Evolutionary conservation across 2,888 invertebrate genomes (phyloP), one percentile per base, ranked within the genome.

Genomic region (Tetragnatha montana): DNA sequence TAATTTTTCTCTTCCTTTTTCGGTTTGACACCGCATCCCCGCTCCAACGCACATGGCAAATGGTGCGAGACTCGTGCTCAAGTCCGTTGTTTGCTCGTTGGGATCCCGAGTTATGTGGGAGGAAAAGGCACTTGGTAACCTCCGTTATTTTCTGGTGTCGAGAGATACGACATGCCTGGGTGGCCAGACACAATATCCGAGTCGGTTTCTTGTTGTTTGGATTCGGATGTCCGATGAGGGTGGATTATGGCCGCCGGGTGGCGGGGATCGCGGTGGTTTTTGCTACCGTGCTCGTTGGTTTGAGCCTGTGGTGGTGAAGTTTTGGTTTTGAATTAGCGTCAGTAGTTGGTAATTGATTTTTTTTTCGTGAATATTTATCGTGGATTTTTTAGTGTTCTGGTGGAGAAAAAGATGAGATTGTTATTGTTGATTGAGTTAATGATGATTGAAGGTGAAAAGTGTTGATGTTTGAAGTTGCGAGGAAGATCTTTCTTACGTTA

Each of bases 1-100:
- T 89, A 89, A 85, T 89, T 89, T 89, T 85, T 89, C 89, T 81
- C 85, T 89, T 89, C 89, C 89, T 89, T 85, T 89, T 89, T 89
- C 81, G 68, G 83, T 81, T 85, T 81, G 85, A 85, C 81, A 85
- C 89, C 85, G 84, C 89, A 78, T 81, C 60, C 51, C 12, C 75
- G 81, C 75, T 81, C 47, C 84, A 80, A 70, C 76, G 78, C 70
- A 49, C 81, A 76, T 71, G 22, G 69, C 85, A 89, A 85, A 85
- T 89, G 89, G 89, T 89, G 85, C 89, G 89, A 85, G 76, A 89
- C 88, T 21, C 71, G 68, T 75, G 71, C 78, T 74, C 35, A 35
- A 35, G 35, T 35, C 35, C 35, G 35, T 35, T 79, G 78, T 73
- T 80, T 88, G 74, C 80, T 88, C 83, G 74, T 68, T 88, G 47